These are phyloP conservation scores for Synergus umbraculus DNA, from an alignment of 2,888 invertebrate genomes.

Conservation along the genomic window DNA sequence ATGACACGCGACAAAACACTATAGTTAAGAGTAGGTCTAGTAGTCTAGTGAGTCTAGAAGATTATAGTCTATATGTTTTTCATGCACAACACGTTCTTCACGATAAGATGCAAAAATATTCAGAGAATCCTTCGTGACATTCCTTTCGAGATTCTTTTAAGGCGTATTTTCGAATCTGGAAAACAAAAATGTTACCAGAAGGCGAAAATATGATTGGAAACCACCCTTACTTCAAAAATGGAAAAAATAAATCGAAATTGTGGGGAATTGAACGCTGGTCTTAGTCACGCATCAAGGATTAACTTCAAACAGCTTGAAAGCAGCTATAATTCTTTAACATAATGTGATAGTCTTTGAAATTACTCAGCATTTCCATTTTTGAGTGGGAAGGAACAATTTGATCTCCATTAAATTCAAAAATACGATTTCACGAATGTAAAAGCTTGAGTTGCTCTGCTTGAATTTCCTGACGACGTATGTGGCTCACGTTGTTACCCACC, in stretches of 20 bases:
- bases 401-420: neutral
- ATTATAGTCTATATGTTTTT: constrained; percentile 13
- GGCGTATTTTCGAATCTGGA: no score
- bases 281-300: no score
- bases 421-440: neutral
- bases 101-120: neutral
- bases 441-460: constrained; percentile 3
- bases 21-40: constrained; percentile 23
- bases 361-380: no score
- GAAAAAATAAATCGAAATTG: no score
- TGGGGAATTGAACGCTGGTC: no score
- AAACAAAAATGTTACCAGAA: no score
- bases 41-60: neutral
- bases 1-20: constrained; percentile 51
- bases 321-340: no score
- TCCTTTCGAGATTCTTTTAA: neutral
- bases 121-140: neutral
- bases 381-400: neutral
- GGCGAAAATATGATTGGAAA: no score
- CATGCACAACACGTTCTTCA: constrained; percentile 17
- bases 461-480: constrained; percentile 4
- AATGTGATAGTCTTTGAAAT: no score
- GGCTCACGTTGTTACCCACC: constrained; percentile 20
- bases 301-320: no score
- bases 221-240: no score